phyloP scores from a whole-genome alignment of 2,113 vertebrate species.

The Eclectus roratus region DNA sequence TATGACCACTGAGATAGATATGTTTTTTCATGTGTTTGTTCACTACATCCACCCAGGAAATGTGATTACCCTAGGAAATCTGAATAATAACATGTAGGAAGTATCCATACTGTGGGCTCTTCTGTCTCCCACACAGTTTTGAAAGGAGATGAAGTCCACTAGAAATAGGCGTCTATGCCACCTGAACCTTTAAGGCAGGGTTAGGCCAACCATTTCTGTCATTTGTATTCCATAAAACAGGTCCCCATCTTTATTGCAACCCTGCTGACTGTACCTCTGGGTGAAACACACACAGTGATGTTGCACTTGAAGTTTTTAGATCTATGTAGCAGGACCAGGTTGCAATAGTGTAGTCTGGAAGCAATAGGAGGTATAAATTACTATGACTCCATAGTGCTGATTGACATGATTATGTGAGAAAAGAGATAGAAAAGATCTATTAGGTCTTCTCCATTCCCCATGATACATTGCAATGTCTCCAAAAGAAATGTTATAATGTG shows the following conservation, averaged over 20 bases:
- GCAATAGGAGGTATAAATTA: background rate
- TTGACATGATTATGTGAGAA: slow-evolving; percentile 31
- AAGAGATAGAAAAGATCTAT: slow-evolving; percentile 30
- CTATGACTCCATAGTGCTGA: background rate
- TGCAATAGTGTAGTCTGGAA: background rate
- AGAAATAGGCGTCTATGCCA: background rate
- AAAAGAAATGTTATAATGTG: slow-evolving; percentile 17
- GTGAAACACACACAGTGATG: background rate
- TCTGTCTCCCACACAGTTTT: background rate
- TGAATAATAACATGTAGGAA: background rate
- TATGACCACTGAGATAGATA: background rate
- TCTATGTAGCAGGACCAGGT: background rate
- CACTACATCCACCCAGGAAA: background rate
- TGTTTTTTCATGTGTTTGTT: background rate
- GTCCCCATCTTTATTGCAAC: background rate
- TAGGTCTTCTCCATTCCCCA: slow-evolving; percentile 18
- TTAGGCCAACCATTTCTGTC: background rate
- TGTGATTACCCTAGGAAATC: background rate
- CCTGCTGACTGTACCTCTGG: background rate
- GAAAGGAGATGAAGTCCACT: background rate
- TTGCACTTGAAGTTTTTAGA: background rate
- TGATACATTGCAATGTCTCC: background rate
- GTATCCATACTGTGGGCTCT: background rate
- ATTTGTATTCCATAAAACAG: background rate
- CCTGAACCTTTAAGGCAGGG: background rate